Evolutionary conservation across 2,113 vertebrate species (phyloP).

Genomic region (Antennarius striatus): DNA sequence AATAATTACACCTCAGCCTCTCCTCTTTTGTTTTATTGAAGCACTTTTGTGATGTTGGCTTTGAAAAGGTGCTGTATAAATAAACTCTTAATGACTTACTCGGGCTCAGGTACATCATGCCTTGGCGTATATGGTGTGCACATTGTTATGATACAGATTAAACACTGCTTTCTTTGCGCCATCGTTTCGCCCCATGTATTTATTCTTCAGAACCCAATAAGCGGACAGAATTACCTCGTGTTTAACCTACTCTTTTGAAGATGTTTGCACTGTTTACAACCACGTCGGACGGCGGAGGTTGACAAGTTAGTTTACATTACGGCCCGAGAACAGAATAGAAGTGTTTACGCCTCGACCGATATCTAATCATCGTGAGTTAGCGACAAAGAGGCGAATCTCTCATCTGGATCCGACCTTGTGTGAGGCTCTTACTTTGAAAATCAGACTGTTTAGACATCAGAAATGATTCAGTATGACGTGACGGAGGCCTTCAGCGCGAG

Average conservation of each 20-base stretch:
- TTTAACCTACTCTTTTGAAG: conserved; percentile 34
- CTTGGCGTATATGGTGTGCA: conserved; percentile 10
- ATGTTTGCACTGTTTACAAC: conserved; percentile 39
- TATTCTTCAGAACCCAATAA: conserved; percentile 19
- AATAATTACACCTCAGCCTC: too few relatives aligned
- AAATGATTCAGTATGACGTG: conserved; percentile 10
- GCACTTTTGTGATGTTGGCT: conserved; percentile 1
- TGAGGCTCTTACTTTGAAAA: conserved; percentile 22
- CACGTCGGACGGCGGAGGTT: conserved; percentile 15
- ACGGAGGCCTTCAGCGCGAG: conserved; percentile 9
- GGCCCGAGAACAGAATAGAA: conserved; percentile 29
- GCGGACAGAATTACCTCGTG: conserved; percentile 26
- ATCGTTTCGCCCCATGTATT: conserved; percentile 8
- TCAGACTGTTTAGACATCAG: conserved; percentile 26
- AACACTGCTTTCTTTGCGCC: conserved; percentile 29
- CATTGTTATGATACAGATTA: conserved; percentile 32
- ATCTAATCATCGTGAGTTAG: conserved; percentile 30
- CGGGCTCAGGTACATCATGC: conserved; percentile 35
- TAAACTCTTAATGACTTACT: conserved; percentile 15
- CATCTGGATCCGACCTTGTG: conserved; percentile 14
- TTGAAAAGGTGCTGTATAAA: conserved; percentile 36
- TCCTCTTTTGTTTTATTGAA: conserved; percentile 4
- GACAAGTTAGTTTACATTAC: conserved; percentile 37
- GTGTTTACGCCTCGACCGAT: conserved; percentile 1
- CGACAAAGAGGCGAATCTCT: conserved; percentile 20